These are phyloP conservation scores for Eulacestoma nigropectus DNA, from an alignment of 2,113 vertebrate genomes.

Conservation along the genomic window DNA sequence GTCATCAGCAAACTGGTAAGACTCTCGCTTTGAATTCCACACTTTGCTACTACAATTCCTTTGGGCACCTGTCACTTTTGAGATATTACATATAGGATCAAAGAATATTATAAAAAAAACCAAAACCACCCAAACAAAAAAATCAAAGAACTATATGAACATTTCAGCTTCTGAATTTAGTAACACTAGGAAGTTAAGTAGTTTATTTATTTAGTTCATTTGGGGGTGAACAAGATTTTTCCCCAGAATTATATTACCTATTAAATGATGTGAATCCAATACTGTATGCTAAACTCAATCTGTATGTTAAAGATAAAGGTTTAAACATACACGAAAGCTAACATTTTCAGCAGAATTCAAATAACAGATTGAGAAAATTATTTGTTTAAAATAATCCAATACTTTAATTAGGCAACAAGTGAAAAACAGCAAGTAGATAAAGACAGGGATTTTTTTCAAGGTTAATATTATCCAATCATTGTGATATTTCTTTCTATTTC, in stretches of 20 bases:
- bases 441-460: neutral
- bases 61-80: conserved; percentile 22
- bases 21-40: conserved; percentile 68
- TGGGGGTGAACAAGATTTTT: neutral
- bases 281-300: neutral
- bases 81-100: neutral
- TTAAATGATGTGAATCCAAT: conserved; percentile 46
- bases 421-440: conserved; percentile 61
- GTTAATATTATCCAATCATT: conserved; percentile 42
- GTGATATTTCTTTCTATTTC: conserved; percentile 66
- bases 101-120: neutral
- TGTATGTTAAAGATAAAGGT: conserved; percentile 65
- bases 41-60: conserved; percentile 52
- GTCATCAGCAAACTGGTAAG: conserved; percentile 51
- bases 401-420: conserved; percentile 65
- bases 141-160: neutral
- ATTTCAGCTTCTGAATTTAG: neutral
- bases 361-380: conserved; percentile 65
- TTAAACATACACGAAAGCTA: conserved; percentile 55
- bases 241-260: neutral
- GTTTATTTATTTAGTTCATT: conserved; percentile 59
- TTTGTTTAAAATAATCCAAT: conserved; percentile 61
- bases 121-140: neutral
- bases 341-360: conserved; percentile 56
- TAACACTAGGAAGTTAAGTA: neutral